Conservation (phyloP, 2,797 vertebrate species). For the Melanotaenia parkinsoni region DNA sequence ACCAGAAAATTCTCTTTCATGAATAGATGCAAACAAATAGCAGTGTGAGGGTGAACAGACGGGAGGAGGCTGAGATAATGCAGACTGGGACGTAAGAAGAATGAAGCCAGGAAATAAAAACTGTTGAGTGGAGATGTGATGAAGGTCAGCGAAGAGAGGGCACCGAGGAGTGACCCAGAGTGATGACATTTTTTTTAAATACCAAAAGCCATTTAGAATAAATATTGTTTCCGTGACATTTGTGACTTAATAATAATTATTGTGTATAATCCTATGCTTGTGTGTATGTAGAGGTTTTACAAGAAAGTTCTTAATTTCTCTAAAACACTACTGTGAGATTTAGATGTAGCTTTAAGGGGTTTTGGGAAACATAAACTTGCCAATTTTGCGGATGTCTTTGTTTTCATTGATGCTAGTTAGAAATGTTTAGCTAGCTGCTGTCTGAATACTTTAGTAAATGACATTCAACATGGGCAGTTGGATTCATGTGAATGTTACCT, state of each 20-base stretch:
- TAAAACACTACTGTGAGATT: constrained; percentile 22
- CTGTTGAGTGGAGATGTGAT: constrained; percentile 33
- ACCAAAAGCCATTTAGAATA: constrained; percentile 9
- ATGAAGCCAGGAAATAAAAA: constrained; percentile 20
- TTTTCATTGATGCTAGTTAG: neutral
- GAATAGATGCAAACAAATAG: constrained; percentile 76
- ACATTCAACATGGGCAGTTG: neutral
- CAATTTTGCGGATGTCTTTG: neutral
- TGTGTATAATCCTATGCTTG: constrained; percentile 16
- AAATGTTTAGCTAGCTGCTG: neutral
- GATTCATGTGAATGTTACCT: neutral
- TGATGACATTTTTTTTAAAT: constrained; percentile 32
- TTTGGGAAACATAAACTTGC: neutral
- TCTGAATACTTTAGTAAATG: neutral
- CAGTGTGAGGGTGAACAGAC: constrained; percentile 50
- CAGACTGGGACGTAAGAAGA: constrained; percentile 19
- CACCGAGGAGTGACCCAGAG: neutral
- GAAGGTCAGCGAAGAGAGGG: constrained; percentile 46
- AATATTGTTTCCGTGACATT: constrained; percentile 34
- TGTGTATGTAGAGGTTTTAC: constrained; percentile 13
- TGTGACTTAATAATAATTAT: constrained; percentile 15
- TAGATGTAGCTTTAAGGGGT: neutral
- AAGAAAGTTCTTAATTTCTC: constrained; percentile 12
- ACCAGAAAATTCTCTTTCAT: constrained; percentile 81
- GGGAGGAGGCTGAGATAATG: constrained; percentile 46